Percentiles rank a stretch among this genome's conserved stretches.
These are phyloP conservation scores for Bergia puertoricense DNA, from an alignment of 92 coral and sea anemone genomes.

Conservation along the genomic window DNA sequence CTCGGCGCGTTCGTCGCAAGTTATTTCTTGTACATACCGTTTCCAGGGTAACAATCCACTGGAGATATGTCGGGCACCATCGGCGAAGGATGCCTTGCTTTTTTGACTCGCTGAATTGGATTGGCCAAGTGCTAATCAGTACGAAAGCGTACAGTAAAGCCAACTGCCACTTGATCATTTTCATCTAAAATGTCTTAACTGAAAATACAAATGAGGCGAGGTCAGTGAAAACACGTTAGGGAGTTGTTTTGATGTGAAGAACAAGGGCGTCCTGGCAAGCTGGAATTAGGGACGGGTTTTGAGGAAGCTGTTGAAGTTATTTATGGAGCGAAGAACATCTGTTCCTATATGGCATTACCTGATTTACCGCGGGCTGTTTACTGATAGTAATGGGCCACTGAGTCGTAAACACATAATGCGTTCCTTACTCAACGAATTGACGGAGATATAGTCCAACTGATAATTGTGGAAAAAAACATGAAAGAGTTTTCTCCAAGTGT, in stretches of 20 bases:
- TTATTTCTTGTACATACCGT: not conserved
- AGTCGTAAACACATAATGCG: not conserved
- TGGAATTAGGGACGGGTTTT: not conserved
- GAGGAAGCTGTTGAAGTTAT: not conserved
- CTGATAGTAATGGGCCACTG: not conserved
- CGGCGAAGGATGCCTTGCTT: slow-evolving; percentile 8
- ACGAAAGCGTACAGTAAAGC: not conserved
- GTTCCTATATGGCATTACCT: not conserved
- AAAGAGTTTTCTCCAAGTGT: not conserved
- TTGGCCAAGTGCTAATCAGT: not conserved
- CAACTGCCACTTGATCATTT: not conserved
- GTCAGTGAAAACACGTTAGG: not conserved
- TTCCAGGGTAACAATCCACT: slow-evolving; percentile 20
- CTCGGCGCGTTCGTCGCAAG: not conserved
- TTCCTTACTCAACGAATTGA: not conserved
- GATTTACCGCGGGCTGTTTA: not conserved
- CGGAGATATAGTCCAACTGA: not conserved
- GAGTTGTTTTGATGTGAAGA: not conserved
- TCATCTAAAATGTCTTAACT: not conserved
- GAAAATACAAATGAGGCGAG: not conserved
- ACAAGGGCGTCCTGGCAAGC: slow-evolving; percentile 4
- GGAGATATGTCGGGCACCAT: slow-evolving; percentile 31
- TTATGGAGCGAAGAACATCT: slow-evolving; percentile 13
- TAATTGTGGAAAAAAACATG: too few species aligned
- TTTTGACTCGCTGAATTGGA: slow-evolving; percentile 19